Conservation (phyloP, 2,888 invertebrate genomes). For the Hirudinaria manillensis region DNA sequence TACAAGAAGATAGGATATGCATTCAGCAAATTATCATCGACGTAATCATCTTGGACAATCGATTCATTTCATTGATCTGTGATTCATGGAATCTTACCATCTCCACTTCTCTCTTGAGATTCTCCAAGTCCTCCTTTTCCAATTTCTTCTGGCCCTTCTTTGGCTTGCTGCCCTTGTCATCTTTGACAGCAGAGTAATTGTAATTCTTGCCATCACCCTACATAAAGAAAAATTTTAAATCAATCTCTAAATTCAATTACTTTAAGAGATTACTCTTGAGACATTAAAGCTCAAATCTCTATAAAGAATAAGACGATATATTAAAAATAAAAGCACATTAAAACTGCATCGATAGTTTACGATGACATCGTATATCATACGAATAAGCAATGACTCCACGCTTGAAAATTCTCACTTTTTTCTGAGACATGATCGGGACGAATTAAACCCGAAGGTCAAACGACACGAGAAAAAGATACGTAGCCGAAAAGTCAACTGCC, state of each 20-base stretch:
- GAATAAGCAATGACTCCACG: not conserved
- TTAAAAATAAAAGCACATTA: not conserved
- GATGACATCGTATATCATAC: not conserved
- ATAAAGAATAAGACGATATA: not conserved
- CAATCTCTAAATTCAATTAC: not conserved
- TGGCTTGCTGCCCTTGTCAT: slow-evolving; percentile 34
- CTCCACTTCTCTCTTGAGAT: slow-evolving; percentile 97
- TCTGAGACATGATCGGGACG: not conserved
- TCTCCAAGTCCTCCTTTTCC: slow-evolving; percentile 69
- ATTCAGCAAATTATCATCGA: too few species aligned
- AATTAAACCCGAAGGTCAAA: not conserved
- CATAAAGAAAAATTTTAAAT: not conserved
- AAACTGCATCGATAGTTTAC: not conserved
- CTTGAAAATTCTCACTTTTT: not conserved
- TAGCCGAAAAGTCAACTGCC: too few species aligned
- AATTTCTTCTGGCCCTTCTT: slow-evolving; percentile 63
- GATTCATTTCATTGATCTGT: not conserved
- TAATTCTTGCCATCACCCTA: slow-evolving; percentile 27
- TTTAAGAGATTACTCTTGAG: too few species aligned
- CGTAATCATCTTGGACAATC: too few species aligned
- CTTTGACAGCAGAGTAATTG: slow-evolving; percentile 9
- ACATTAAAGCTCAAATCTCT: not conserved
- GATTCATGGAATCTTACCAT: slow-evolving; percentile 58
- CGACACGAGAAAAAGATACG: too few species aligned
- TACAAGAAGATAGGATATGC: too few species aligned